These are phyloP conservation scores for Parthenolecanium corni DNA, from an alignment of 2,888 invertebrate species.

Conservation along the genomic window DNA sequence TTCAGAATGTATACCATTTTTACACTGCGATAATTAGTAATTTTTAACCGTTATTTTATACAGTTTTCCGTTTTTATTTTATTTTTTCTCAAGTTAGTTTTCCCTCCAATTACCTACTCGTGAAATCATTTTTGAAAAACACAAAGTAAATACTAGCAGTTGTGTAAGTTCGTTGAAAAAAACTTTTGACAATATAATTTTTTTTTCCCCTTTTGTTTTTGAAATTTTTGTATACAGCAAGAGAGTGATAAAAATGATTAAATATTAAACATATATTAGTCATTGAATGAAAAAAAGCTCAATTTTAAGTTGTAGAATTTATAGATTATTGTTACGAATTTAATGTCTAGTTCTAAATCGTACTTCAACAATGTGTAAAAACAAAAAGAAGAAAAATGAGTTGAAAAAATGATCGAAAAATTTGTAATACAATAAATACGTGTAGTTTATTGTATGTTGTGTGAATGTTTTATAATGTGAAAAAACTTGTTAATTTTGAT, in stretches of 20 bases:
- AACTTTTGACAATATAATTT: background rate
- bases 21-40: background rate
- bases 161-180: too few species aligned
- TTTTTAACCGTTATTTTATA: background rate
- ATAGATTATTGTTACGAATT: conserved; percentile 16
- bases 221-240: conserved; percentile 14
- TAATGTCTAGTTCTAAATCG: background rate
- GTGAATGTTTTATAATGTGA: conserved; percentile 22
- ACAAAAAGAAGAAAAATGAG: background rate
- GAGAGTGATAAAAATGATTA: conserved; percentile 21
- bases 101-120: background rate
- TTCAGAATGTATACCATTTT: background rate
- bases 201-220: too few species aligned
- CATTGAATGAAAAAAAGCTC: conserved; percentile 18
- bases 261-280: conserved; percentile 19
- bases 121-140: too few species aligned
- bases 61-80: background rate
- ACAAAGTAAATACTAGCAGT: too few species aligned
- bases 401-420: background rate
- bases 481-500: conserved; percentile 14
- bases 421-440: conserved; percentile 18
- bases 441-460: conserved; percentile 20
- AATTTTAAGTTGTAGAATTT: conserved; percentile 24
- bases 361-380: conserved; percentile 1
- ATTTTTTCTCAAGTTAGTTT: background rate